Percentiles rank a stretch among this genome's conserved stretches.
Conservation (phyloP, 2,113 vertebrate species). For the Girardinichthys multiradiatus region DNA sequence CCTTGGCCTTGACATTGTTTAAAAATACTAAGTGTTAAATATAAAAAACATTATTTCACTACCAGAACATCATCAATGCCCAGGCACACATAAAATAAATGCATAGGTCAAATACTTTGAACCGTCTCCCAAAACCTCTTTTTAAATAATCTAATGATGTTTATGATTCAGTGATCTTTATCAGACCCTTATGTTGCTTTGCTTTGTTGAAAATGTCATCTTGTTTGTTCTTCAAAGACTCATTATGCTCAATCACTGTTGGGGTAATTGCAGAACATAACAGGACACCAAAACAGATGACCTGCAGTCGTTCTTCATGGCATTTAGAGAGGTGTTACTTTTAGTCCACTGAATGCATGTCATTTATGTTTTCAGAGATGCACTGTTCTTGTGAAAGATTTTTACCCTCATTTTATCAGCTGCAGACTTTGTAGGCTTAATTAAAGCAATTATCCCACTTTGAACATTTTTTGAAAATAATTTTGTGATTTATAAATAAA, state of each 20-base stretch:
- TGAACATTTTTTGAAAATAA: neutral
- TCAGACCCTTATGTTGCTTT: slow-evolving; percentile 18
- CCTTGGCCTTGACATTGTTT: neutral
- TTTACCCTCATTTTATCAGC: slow-evolving; percentile 7
- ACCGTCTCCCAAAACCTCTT: slow-evolving; percentile 1
- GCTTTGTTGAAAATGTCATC: slow-evolving; percentile 49
- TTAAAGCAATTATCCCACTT: neutral
- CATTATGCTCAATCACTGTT: slow-evolving; percentile 51
- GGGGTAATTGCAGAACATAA: slow-evolving; percentile 36
- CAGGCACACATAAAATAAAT: neutral
- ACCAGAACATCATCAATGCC: neutral
- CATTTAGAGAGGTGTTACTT: slow-evolving; percentile 42
- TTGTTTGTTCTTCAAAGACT: slow-evolving; percentile 24
- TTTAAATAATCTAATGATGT: neutral
- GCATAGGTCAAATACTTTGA: neutral
- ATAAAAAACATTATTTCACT: neutral
- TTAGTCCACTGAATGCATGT: slow-evolving; percentile 41
- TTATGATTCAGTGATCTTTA: slow-evolving; percentile 6
- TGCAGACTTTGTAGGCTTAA: neutral
- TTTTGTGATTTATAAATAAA: neutral
- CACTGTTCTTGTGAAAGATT: slow-evolving; percentile 28
- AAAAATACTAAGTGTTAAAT: neutral
- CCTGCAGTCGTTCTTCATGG: slow-evolving; percentile 34
- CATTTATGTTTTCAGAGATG: slow-evolving; percentile 42
- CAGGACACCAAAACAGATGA: slow-evolving; percentile 35